phyloP scores from a whole-genome alignment of 2,888 invertebrate species.

The Dione vanillae region DNA sequence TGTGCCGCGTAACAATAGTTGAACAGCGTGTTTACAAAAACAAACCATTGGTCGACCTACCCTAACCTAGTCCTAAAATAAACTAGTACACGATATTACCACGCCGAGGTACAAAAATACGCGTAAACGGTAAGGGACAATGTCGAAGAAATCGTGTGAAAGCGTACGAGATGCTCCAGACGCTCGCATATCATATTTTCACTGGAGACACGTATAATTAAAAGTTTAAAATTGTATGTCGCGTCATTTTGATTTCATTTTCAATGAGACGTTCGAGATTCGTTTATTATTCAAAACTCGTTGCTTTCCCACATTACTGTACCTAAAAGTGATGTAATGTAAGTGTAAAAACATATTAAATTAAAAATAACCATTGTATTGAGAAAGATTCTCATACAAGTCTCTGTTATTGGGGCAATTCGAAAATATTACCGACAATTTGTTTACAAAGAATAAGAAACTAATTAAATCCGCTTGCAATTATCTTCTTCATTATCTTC shows the following conservation, averaged over 20 bases:
- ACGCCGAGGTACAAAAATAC: constrained; percentile 15
- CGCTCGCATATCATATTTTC: constrained; percentile 45
- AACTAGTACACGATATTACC: neutral
- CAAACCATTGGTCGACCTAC: constrained; percentile 43
- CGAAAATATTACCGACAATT: constrained; percentile 22
- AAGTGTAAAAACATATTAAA: constrained; percentile 54
- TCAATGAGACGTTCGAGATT: constrained; percentile 31
- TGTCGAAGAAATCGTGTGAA: constrained; percentile 66
- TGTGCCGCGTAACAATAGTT: constrained; percentile 56
- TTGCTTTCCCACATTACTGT: constrained; percentile 68
- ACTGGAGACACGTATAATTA: constrained; percentile 40
- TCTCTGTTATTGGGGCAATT: constrained; percentile 16
- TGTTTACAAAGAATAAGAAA: constrained; percentile 27
- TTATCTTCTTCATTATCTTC: constrained; percentile 66
- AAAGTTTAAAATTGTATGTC: constrained; percentile 44
- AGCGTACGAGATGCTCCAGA: constrained; percentile 54
- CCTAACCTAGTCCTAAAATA: constrained; percentile 25
- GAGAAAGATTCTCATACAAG: constrained; percentile 31
- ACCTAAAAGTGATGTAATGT: constrained; percentile 61
- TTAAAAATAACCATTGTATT: constrained; percentile 37
- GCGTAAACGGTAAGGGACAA: constrained; percentile 35
- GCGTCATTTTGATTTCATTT: constrained; percentile 38
- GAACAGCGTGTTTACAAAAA: constrained; percentile 39
- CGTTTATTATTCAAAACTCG: constrained; percentile 44
- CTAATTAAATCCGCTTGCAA: constrained; percentile 49